Base-by-base conservation (phyloP, 2,797 vertebrate species). In the Mastacembelus armatus region DNA sequence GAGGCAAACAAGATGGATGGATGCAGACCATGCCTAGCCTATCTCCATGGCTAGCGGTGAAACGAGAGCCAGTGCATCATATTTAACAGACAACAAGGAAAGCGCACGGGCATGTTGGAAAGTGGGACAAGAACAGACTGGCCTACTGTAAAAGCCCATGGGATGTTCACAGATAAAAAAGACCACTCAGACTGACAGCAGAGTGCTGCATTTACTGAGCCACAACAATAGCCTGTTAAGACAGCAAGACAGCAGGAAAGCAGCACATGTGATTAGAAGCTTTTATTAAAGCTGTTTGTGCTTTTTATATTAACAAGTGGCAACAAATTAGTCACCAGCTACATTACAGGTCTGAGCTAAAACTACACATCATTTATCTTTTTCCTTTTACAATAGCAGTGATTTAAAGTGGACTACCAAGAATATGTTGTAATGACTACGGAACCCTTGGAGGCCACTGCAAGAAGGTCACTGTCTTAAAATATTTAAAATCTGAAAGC, bases 71-170 rank as follows among this genome's bases (percentile, higher is more conserved):
- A 10, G 60, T 72, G 71, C 35, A 55, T 87, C 82, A 81, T 59
- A 66, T 81, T 85, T 65, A 81, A 80, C 77, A 71, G 81, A 82
- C 64, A 77, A 62, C 63, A 42, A 64, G 64, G 62, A 77, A 62
- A 69, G 67, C 77, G 83, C 78, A 77, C 22, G 55, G 81, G 68
- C 67, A 16, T 16, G 30, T 42, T 49, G 55, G 58, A 87, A 92
- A 89, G 80, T 91, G 88, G 88, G 83, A 79, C 88, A 78, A 81
- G 84, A 88, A 86, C 85, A 88, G 44, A 39, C 76, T 72, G 86
- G 77, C 83, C 83, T 79, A 90, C 85, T 87, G 87, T 83, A 84
- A 85, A 87, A 80, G 56, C 86, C 79, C 77, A 74, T 47, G 85
- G 84, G 83, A 85, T 50, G 58, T 33, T 67, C 39, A 67, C 15